Evolutionary conservation across 53 echinoderm and acorn worm species (phyloP), one percentile per base, ranked within the genome.

Genomic region (Paracentrotus lividus): DNA sequence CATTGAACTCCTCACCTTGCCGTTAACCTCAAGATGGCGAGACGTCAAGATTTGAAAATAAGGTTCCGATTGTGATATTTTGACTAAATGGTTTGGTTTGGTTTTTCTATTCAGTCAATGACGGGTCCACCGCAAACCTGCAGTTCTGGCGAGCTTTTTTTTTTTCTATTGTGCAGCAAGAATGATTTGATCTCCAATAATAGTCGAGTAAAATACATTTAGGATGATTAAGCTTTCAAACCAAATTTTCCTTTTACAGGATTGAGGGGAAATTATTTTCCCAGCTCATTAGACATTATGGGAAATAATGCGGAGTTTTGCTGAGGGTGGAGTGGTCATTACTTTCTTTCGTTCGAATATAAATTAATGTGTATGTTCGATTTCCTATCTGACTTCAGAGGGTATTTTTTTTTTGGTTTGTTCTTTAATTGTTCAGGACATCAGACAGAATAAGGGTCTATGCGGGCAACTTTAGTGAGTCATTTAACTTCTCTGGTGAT

Each of bases 1-100:
- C 77, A 77, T 5, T 42, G 47, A 81, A 81, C 81, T 26, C 26
- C n/a, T 81, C 44, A 44, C 81, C 81, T 47, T 47, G 9, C 12
- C 5, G 9, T 81, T 45, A 81, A 81, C 81, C 49, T 81, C 81
- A 81, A 81, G 81, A 81, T 4, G n/a, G 44, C 26, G 47, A 26
- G 72, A 81, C 47, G 21, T n/a, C n/a, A 42, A 42, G 38, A 45
- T 45, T 7, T 45, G n/a, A 10, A 81, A 81, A 49, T 81, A 45
- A 81, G 47, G 26, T 47, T 8, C 81, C 27, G 26, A 45, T 81
- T 81, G 44, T 81, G 27, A 81, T 81, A 81, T 45, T 81, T 49
- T 44, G 81, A 47, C 81, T 81, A 81, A 81, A 81, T 81, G 81
- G 47, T 45, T 81, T 81, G 81, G 47, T 45, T 81, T 81, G 81